Evolutionary conservation across 1,140 invertebrate genomes (phyloP), one percentile per base, ranked within the genome.

Genomic region (Dolichoris vasculosae): DNA sequence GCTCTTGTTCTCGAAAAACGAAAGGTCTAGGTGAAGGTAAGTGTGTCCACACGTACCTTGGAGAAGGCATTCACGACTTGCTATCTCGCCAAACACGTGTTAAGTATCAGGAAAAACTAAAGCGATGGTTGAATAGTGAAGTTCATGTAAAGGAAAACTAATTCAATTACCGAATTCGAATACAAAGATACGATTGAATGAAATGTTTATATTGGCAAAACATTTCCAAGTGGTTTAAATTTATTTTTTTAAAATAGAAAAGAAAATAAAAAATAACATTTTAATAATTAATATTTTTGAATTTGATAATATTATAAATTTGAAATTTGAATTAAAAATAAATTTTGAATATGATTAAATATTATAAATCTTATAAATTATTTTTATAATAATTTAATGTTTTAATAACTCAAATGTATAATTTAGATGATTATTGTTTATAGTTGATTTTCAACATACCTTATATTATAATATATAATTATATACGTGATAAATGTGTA

Each of bases 1-100:
- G 73, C n/a, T 78, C 80, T 82, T 82, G 59, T 73, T 43, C 85
- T 88, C 82, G 90, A 88, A 84, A 89, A 93, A 92, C 93, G 92
- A 93, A 92, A 93, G 92, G 93, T 93, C 93, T 93, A 93, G 93
- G 93, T 93, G 93, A 93, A 93, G 93, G 93, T 93, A 93, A 93
- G 88, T 88, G 4, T 76, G 76, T 84, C 82, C 40, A 79, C 59
- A 51, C 75, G 84, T 82, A 82, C 59, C 30, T 82, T 77, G 13
- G 84, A 43, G 46, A 86, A 55, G n/a, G 63, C 71, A n/a, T 75
- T 67, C 43, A 35, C 59, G 82, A 63, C 51, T 83, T 13, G 30
- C 71, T 83, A 40, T 76, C 71, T 3, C 38, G 64, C 38, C 4
- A 75, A 75, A 71, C 46, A 0, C 23, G 26, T 32, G 7, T 32